Evolutionary conservation across 2,113 vertebrate species (phyloP), one percentile per base, ranked within the genome.

Genomic region (Plecturocebus donacophilus): DNA sequence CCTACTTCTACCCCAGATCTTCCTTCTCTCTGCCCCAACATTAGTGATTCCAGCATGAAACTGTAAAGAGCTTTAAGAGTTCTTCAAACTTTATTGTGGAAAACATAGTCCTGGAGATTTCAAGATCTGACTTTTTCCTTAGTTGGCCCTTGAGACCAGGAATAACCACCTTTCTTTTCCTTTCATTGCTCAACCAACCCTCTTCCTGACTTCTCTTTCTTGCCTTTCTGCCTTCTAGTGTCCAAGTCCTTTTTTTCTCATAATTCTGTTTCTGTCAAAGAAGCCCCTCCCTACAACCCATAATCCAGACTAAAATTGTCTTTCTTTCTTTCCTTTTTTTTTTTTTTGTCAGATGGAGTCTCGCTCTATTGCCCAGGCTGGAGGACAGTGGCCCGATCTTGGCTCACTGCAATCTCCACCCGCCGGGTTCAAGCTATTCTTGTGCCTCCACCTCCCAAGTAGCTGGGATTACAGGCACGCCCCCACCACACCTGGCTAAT

Each of bases 81-180:
- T 97, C 79, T 84, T 94, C 68, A 32, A 93, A 93, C 49, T 95
- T 96, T 70, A 94, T 79, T 96, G 92, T 77, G 52, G 75, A 95
- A 96, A 97, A 97, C 82, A 96, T 54, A 80, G 71, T 76, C n/a
- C 91, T 95, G 47, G 68, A 90, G 56, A 92, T 81, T 94, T 93
- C 89, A 87, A 94, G 83, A 56, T 84, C 83, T 71, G 40, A 71
- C 71, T 68, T 92, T 61, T 86, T 47, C 87, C n/a, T 95, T 96
- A 73, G 77, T 81, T 96, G 73, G 87, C 42, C 81, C 75, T 90
- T 77, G 21, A 54, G 61, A 86, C 66, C 40, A 87, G 47, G 25
- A 87, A 91, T 89, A 23, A 77, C 42, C 82, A 91, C 17, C 45
- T 95, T 86, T 91, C 91, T 91, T 89, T 35, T 47, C 58, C 27